phyloP scores from a whole-genome alignment of 2,113 vertebrate genomes.

The Nibea coibor region DNA sequence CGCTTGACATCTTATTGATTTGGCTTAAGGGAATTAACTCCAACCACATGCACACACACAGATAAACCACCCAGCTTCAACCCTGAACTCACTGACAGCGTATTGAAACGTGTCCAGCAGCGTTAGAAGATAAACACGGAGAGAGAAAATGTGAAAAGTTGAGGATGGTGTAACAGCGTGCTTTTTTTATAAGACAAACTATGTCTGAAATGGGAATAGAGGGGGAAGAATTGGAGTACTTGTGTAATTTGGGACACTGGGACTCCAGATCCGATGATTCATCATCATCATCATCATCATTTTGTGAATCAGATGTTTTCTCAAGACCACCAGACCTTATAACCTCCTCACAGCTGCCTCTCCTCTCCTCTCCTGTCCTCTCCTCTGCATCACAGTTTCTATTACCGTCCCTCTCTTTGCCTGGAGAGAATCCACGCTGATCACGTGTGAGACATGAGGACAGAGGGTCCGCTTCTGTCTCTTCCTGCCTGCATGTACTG shows the following conservation, averaged over 20 bases:
- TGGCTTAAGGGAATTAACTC: conserved; percentile 21
- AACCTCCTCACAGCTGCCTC: not conserved
- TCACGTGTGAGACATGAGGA: conserved; percentile 71
- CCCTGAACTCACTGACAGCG: conserved; percentile 36
- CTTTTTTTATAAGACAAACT: not conserved
- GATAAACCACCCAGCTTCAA: conserved; percentile 42
- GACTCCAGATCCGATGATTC: conserved; percentile 70
- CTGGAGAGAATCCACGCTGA: conserved; percentile 11
- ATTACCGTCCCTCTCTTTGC: not conserved
- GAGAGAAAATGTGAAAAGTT: conserved; percentile 41
- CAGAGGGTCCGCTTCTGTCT: conserved; percentile 54
- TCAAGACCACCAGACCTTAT: conserved; percentile 41
- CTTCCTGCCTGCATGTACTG: not conserved
- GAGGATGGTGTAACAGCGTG: conserved; percentile 14
- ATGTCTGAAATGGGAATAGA: conserved; percentile 37
- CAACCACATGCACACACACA: conserved; percentile 50
- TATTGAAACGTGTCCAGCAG: conserved; percentile 22
- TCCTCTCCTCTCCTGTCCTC: not conserved
- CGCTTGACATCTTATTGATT: conserved; percentile 35
- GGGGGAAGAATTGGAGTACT: conserved; percentile 14
- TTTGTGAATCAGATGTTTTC: conserved; percentile 67
- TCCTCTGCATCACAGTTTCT: not conserved
- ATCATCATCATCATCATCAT: conserved; percentile 36
- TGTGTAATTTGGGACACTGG: conserved; percentile 59
- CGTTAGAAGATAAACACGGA: conserved; percentile 31